phyloP scores from a whole-genome alignment of 2,113 vertebrate species.

The Myotis brandtii region DNA sequence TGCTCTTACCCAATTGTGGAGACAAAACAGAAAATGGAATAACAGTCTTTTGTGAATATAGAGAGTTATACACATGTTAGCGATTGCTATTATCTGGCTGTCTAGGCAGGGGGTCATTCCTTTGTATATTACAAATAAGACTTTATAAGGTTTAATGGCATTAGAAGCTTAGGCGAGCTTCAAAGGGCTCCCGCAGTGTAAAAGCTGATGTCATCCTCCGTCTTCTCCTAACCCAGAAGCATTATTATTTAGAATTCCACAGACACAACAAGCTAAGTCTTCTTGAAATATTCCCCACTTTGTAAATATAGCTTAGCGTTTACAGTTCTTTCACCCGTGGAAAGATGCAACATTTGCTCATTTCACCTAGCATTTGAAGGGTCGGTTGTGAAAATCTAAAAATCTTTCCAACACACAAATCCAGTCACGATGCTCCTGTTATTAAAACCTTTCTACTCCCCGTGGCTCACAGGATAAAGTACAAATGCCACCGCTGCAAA shows the following conservation, averaged over 20 bases:
- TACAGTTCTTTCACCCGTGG: background rate
- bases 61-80: background rate
- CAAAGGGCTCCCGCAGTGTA: conserved; percentile 22
- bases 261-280: conserved; percentile 54
- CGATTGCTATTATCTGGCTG: background rate
- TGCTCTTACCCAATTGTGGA: background rate
- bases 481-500: conserved; percentile 52
- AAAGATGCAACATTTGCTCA: conserved; percentile 47
- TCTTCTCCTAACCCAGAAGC: conserved; percentile 38
- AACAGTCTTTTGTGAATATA: conserved; percentile 16
- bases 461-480: conserved; percentile 44
- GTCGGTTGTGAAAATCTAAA: conserved; percentile 63
- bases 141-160: conserved; percentile 6
- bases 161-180: conserved; percentile 41
- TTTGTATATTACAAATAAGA: conserved; percentile 47
- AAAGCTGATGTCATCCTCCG: conserved; percentile 3
- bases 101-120: conserved; percentile 2
- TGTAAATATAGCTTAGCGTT: conserved; percentile 60
- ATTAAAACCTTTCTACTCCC: conserved; percentile 62
- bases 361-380: conserved; percentile 62
- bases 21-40: conserved; percentile 8
- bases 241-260: conserved; percentile 67
- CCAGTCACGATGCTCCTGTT: conserved; percentile 24
- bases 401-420: conserved; percentile 47
- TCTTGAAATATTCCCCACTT: conserved; percentile 53